Percentiles rank a stretch among this genome's conserved stretches.
phyloP scores from a whole-genome alignment of 2,888 invertebrate species.

The Polydrusus cervinus region DNA sequence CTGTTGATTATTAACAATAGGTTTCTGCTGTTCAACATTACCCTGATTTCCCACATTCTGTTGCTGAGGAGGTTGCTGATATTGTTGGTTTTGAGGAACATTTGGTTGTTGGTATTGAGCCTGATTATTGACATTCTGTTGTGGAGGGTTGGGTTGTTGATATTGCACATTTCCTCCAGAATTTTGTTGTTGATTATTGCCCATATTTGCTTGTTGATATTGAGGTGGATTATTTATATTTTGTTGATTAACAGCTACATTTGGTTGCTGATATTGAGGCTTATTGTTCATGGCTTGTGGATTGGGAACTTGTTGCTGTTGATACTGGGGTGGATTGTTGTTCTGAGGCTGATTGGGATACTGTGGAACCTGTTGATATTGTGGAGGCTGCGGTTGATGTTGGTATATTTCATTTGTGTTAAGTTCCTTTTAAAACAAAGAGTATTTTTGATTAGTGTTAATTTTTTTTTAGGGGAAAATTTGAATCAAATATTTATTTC shows the following conservation, averaged over 20 bases:
- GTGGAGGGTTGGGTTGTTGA: conserved; percentile 23
- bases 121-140: conserved; percentile 15
- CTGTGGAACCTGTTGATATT: conserved; percentile 30
- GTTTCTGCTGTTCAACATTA: conserved; percentile 13
- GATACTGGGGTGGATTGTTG: conserved; percentile 39
- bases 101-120: conserved; percentile 20
- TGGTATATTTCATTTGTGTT: conserved; percentile 61
- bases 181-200: not conserved
- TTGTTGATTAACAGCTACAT: not conserved
- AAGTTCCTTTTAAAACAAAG: conserved; percentile 48
- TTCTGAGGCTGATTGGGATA: conserved; percentile 18
- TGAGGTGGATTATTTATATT: conserved; percentile 6
- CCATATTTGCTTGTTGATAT: not conserved
- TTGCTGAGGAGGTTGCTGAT: conserved; percentile 4
- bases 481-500: not conserved
- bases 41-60: conserved; percentile 14
- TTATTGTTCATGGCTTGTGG: conserved; percentile 21
- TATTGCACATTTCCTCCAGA: not conserved
- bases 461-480: not conserved
- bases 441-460: not conserved
- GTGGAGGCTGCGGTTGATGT: conserved; percentile 50
- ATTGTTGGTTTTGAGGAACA: conserved; percentile 30
- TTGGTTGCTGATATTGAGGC: conserved; percentile 23
- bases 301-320: conserved; percentile 21
- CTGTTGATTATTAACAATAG: conserved; percentile 6